Conservation (phyloP, 1,140 invertebrate species). For the Lepidurus arcticus region DNA sequence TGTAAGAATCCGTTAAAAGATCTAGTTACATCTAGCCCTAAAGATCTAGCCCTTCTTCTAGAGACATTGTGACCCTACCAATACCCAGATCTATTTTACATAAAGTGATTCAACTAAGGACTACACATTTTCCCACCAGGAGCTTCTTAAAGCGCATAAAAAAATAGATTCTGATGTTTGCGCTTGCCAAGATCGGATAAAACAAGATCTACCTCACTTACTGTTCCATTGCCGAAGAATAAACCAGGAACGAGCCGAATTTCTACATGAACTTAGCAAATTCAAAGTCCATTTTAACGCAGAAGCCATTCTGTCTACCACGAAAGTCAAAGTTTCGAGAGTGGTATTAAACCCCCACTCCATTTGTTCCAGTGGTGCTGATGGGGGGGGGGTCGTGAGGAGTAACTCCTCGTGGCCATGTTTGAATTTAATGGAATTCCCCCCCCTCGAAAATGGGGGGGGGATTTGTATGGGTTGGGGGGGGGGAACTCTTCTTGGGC, state of each 20-base stretch:
- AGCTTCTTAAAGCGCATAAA: background rate
- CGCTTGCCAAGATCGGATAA: background rate
- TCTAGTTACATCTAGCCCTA: background rate
- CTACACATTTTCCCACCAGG: background rate
- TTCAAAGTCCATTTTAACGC: background rate
- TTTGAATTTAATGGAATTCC: too few species aligned
- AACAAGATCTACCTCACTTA: background rate
- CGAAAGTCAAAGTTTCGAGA: background rate
- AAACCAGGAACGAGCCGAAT: background rate
- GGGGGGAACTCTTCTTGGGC: too few species aligned
- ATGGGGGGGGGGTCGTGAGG: too few species aligned
- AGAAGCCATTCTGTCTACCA: background rate
- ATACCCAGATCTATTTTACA: background rate
- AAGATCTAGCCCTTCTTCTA: background rate
- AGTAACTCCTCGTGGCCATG: too few species aligned
- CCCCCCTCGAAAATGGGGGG: too few species aligned
- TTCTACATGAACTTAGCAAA: background rate
- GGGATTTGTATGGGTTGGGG: too few species aligned
- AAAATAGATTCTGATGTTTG: background rate
- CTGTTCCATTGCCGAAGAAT: too few species aligned
- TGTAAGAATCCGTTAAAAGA: background rate
- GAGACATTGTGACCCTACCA: background rate
- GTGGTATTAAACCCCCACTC: background rate
- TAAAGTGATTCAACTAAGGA: background rate
- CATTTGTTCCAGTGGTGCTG: too few species aligned